These are phyloP conservation scores for Eulacestoma nigropectus DNA, from an alignment of 2,113 vertebrate genomes.

Conservation along the genomic window DNA sequence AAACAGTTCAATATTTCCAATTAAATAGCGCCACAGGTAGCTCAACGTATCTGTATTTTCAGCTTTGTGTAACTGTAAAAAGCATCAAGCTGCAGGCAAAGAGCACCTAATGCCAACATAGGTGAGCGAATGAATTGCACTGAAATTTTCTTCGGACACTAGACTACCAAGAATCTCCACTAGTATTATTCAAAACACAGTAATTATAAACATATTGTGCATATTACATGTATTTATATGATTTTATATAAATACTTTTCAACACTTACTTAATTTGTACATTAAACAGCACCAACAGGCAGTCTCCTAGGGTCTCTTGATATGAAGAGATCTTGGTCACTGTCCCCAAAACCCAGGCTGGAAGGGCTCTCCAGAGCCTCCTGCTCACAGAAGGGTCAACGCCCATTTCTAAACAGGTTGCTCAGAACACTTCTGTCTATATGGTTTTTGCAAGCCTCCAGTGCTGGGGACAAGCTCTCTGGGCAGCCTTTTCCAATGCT, in stretches of 20 bases:
- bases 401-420: not conserved
- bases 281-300: not conserved
- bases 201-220: not conserved
- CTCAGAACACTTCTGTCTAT: not conserved
- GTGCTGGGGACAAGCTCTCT: not conserved
- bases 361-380: not conserved
- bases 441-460: not conserved
- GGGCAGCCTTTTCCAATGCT: not conserved
- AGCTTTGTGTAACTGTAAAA: not conserved
- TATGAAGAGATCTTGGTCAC: not conserved
- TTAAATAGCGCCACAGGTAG: not conserved
- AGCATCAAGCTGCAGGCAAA: not conserved
- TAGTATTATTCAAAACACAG: not conserved
- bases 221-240: too few species aligned
- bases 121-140: rapidly evolving
- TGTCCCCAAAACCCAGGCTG: rapidly evolving
- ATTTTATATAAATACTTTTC: too few species aligned
- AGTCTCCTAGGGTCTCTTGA: not conserved
- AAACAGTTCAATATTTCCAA: not conserved
- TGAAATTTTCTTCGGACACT: not conserved
- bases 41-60: not conserved
- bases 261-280: not conserved
- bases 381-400: not conserved
- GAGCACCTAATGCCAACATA: not conserved
- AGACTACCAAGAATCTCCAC: not conserved